These are phyloP conservation scores for Venustaconcha ellipsiformis DNA, from an alignment of 1,140 invertebrate species.

Conservation along the genomic window DNA sequence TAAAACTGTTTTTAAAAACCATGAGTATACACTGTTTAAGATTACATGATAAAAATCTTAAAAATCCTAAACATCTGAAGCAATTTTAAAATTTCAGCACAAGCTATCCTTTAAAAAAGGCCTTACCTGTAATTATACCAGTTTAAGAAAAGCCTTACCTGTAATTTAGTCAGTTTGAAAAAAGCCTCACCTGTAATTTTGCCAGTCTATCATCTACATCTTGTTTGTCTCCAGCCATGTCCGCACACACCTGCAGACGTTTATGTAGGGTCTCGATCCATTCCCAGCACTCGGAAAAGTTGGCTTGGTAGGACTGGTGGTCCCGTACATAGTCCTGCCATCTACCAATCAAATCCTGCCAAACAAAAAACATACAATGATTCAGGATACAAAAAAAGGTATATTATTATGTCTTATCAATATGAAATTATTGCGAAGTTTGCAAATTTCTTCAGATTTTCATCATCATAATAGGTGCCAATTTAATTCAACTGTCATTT, in stretches of 20 bases:
- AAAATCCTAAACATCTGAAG: too few species aligned
- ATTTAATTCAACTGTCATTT: too few species aligned
- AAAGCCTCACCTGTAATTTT: conserved; percentile 74
- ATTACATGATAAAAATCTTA: too few species aligned
- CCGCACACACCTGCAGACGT: conserved; percentile 82
- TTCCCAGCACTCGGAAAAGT: conserved; percentile 80
- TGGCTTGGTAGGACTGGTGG: conserved; percentile 84
- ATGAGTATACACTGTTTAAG: too few species aligned
- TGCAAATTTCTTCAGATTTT: too few species aligned
- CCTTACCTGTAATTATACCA: conserved; percentile 79
- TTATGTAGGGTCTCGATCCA: conserved; percentile 80
- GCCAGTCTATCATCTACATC: conserved; percentile 88
- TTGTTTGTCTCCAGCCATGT: conserved; percentile 88
- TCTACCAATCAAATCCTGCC: conserved; percentile 68
- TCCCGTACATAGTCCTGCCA: conserved; percentile 89
- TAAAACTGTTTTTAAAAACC: too few species aligned
- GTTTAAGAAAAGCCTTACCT: conserved; percentile 71
- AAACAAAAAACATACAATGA: background rate
- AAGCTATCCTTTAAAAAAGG: background rate
- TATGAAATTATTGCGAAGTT: too few species aligned
- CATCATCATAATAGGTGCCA: too few species aligned
- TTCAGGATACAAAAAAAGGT: background rate
- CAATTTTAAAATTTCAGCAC: too few species aligned
- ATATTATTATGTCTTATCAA: too few species aligned
- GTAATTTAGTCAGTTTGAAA: conserved; percentile 80